phyloP scores from a whole-genome alignment of 2,797 vertebrate genomes.

The Pempheris klunzingeri region DNA sequence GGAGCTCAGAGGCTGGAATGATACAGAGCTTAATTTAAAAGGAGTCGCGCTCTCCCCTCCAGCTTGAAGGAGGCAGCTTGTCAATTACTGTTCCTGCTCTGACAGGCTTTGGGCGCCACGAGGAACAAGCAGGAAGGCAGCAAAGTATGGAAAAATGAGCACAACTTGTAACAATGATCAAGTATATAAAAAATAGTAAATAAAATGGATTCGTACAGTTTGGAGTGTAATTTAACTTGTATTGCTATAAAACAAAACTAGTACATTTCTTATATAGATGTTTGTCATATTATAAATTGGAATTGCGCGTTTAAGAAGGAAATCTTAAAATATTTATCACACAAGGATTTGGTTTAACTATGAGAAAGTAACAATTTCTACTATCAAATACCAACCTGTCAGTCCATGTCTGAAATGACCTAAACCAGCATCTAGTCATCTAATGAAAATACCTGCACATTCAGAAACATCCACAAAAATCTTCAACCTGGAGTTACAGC shows the following conservation, averaged over 20 bases:
- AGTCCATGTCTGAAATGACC: background rate
- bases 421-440: background rate
- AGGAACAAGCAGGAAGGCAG: conserved; percentile 61
- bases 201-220: conserved; percentile 48
- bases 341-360: background rate
- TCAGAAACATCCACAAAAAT: conserved; percentile 21
- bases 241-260: conserved; percentile 13
- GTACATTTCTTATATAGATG: background rate
- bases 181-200: conserved; percentile 48
- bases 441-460: background rate
- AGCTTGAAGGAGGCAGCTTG: conserved; percentile 79
- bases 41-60: conserved; percentile 70
- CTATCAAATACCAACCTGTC: background rate
- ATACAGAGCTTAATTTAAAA: conserved; percentile 78
- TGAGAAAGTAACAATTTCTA: background rate
- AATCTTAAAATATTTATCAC: background rate
- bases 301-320: background rate
- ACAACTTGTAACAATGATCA: conserved; percentile 53
- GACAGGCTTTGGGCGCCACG: conserved; percentile 76
- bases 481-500: background rate
- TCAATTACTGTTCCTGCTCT: conserved; percentile 79
- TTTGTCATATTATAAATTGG: background rate
- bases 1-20: conserved; percentile 72
- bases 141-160: conserved; percentile 56
- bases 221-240: conserved; percentile 18